Percentiles rank a stretch among this genome's conserved stretches.
These are phyloP conservation scores for Xanthia togata DNA, from an alignment of 2,888 invertebrate genomes.

Conservation along the genomic window DNA sequence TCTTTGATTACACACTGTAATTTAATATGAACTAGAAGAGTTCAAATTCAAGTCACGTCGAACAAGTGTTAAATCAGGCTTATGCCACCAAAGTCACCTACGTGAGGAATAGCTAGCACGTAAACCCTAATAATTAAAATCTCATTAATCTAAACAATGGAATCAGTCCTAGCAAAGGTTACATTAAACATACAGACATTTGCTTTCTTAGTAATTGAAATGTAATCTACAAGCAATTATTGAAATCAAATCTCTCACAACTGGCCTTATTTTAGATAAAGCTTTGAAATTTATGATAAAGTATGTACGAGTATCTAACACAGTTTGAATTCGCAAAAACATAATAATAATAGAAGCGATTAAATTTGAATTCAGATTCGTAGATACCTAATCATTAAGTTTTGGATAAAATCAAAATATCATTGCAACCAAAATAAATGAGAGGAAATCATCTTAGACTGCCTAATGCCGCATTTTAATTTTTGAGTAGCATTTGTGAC, in stretches of 20 bases:
- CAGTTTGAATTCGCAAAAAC: neutral
- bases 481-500: too few species aligned
- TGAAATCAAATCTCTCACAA: neutral
- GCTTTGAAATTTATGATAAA: neutral
- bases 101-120: neutral
- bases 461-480: too few species aligned
- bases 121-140: slow-evolving; percentile 12
- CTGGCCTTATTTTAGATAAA: neutral
- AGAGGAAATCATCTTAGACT: too few species aligned
- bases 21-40: neutral
- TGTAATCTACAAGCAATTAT: neutral
- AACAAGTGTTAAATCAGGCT: slow-evolving; percentile 4
- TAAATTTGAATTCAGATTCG: neutral
- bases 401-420: neutral
- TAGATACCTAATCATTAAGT: neutral
- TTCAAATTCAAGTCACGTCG: slow-evolving; percentile 14
- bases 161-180: slow-evolving; percentile 3
- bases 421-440: neutral
- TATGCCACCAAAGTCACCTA: neutral
- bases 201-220: neutral
- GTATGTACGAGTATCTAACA: neutral
- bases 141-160: slow-evolving; percentile 23
- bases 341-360: too few species aligned
- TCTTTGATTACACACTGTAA: slow-evolving; percentile 15
- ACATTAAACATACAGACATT: neutral